Evolutionary conservation across 92 coral and sea anemone species (phyloP).

Genomic region (Scolanthus callimorphus): DNA sequence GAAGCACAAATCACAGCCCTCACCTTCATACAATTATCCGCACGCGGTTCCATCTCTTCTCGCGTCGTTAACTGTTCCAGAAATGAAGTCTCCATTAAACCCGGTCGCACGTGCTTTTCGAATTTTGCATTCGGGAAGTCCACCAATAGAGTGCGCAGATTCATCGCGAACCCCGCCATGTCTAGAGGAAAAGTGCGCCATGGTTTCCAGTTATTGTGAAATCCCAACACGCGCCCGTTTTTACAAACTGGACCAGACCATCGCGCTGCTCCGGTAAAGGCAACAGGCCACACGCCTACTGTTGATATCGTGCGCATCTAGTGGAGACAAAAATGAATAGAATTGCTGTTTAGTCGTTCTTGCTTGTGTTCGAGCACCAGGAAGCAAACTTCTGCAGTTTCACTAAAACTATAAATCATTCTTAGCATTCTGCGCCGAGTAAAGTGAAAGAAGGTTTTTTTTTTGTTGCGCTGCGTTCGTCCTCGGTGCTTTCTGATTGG

Average conservation of each 20-base stretch:
- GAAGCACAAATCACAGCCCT: too few relatives aligned
- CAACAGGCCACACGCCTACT: slow-evolving; percentile 95
- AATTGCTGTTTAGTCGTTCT: too few relatives aligned
- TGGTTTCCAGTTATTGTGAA: slow-evolving; percentile 86
- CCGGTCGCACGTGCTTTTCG: slow-evolving; percentile 62
- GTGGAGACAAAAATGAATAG: too few relatives aligned
- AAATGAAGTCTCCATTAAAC: slow-evolving; percentile 71
- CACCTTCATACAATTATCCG: slow-evolving; percentile 87
- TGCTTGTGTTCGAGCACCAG: too few relatives aligned
- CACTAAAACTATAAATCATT: too few relatives aligned
- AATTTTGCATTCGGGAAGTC: slow-evolving; percentile 57
- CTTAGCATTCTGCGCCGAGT: too few relatives aligned
- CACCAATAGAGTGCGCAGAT: slow-evolving; percentile 41
- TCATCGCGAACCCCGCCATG: slow-evolving; percentile 91
- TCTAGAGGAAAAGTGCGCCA: slow-evolving; percentile 77
- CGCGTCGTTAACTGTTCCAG: slow-evolving; percentile 60
- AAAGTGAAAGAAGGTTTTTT: too few relatives aligned
- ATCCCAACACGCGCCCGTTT: slow-evolving; percentile 64
- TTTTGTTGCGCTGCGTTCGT: too few relatives aligned
- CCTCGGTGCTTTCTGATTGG: too few relatives aligned
- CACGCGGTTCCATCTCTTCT: slow-evolving; percentile 64
- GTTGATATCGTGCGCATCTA: slow-evolving; percentile 71
- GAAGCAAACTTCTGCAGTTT: too few relatives aligned
- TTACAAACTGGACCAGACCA: slow-evolving; percentile 92
- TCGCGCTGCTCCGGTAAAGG: slow-evolving; percentile 88